These are phyloP conservation scores for Trinectes maculatus DNA, from an alignment of 2,113 vertebrate species.

Conservation along the genomic window DNA sequence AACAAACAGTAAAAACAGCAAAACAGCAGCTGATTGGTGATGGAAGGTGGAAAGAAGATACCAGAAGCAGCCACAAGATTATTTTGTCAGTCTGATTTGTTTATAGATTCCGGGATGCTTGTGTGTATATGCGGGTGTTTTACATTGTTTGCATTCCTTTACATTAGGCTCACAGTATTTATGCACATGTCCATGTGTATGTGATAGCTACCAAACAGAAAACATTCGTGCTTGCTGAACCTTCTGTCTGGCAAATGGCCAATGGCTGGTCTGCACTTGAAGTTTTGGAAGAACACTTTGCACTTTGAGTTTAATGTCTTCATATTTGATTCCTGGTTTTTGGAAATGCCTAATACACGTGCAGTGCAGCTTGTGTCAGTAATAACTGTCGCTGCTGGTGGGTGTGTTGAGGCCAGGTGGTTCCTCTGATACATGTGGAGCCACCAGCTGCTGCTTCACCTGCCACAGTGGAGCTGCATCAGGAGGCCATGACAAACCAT, in stretches of 20 bases:
- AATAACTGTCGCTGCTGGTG: not conserved
- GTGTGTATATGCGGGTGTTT: not conserved
- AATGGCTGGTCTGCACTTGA: not conserved
- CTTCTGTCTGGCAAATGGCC: not conserved
- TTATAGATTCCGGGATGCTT: slow-evolving; percentile 13
- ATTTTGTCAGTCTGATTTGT: slow-evolving; percentile 18
- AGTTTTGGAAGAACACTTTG: not conserved
- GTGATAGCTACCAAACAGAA: not conserved
- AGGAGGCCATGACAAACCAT: not conserved
- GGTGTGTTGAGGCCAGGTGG: slow-evolving; percentile 16
- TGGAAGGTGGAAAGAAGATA: too few relatives aligned
- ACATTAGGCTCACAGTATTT: slow-evolving; percentile 16
- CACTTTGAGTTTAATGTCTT: not conserved
- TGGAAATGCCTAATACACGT: not conserved
- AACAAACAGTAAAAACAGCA: not conserved
- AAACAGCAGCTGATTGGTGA: slow-evolving; percentile 2
- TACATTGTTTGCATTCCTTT: slow-evolving; percentile 15
- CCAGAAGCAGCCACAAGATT: not conserved
- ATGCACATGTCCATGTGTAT: not conserved
- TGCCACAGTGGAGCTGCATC: slow-evolving; percentile 22
- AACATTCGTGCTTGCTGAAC: not conserved
- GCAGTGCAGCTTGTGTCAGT: not conserved
- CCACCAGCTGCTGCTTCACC: slow-evolving; percentile 46
- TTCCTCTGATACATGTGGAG: slow-evolving; percentile 29
- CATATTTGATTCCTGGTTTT: not conserved